Conservation (phyloP, 1,140 invertebrate genomes). For the Paraescarpia echinospica region DNA sequence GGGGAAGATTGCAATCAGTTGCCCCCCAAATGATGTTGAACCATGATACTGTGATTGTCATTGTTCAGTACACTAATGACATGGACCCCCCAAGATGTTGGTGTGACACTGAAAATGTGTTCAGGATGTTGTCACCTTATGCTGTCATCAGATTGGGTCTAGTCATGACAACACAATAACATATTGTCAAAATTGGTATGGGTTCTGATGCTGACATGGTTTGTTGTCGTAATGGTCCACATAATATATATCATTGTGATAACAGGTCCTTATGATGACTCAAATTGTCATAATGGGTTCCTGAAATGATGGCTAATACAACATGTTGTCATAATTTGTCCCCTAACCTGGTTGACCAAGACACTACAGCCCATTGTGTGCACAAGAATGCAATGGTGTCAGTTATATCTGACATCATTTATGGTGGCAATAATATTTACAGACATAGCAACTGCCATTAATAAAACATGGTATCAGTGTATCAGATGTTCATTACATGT, state of each 20-base stretch:
- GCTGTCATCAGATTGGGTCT: too few species aligned
- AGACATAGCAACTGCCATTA: not conserved
- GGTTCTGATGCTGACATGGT: not conserved
- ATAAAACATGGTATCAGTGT: not conserved
- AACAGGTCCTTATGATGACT: not conserved
- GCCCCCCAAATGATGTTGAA: not conserved
- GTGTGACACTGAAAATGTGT: too few species aligned
- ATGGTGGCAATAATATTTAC: not conserved
- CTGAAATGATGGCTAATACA: not conserved
- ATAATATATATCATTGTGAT: too few species aligned
- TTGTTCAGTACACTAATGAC: not conserved
- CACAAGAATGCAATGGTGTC: not conserved
- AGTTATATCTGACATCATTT: not conserved
- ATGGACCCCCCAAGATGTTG: too few species aligned
- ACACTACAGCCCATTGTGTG: not conserved
- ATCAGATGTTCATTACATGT: not conserved
- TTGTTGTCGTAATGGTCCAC: not conserved
- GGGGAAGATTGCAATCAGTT: not conserved
- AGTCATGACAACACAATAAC: not conserved
- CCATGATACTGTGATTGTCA: not conserved
- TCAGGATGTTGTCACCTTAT: not conserved
- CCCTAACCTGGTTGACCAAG: not conserved
- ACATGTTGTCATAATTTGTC: too few species aligned
- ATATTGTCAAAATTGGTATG: not conserved
- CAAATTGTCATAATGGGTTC: not conserved